Conservation (phyloP, 2,797 vertebrate species). For the Crocodylus rhombifer region DNA sequence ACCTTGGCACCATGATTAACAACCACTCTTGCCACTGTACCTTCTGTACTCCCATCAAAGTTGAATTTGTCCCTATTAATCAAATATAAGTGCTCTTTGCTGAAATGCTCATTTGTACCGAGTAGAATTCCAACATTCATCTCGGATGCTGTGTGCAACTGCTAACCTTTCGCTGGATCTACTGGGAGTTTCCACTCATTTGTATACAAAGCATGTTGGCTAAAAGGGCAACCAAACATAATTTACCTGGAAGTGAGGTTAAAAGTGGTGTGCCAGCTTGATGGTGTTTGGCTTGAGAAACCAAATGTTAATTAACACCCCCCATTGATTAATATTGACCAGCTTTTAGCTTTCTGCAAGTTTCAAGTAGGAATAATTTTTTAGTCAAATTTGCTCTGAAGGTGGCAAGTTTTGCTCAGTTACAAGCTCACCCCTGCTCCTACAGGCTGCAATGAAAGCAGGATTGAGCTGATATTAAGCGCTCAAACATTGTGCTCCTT, state of each 20-base stretch:
- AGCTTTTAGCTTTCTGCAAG: neutral
- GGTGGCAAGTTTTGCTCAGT: neutral
- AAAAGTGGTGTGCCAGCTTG: constrained; percentile 60
- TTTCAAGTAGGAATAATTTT: neutral
- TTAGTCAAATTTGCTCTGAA: neutral
- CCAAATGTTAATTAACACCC: constrained; percentile 69
- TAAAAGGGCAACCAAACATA: constrained; percentile 72
- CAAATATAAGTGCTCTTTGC: constrained; percentile 62
- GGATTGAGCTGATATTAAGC: neutral
- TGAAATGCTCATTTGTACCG: neutral
- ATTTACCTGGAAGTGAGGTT: constrained; percentile 60
- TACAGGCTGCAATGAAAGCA: neutral
- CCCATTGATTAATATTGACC: constrained; percentile 60
- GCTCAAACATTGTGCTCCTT: neutral
- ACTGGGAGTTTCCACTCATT: constrained; percentile 68
- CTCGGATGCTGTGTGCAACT: constrained; percentile 46
- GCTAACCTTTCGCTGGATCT: constrained; percentile 77
- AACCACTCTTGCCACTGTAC: constrained; percentile 40
- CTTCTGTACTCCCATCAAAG: constrained; percentile 43
- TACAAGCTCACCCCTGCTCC: neutral
- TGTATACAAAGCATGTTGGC: constrained; percentile 7
- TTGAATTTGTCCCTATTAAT: constrained; percentile 75
- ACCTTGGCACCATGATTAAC: constrained; percentile 50
- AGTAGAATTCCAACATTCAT: constrained; percentile 57
- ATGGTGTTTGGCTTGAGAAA: constrained; percentile 57